A percentile compares a stretch with the other conserved stretches of the same genome.
Conservation (phyloP, 2,113 vertebrate genomes). For the Machaerirhynchus nigripectus region DNA sequence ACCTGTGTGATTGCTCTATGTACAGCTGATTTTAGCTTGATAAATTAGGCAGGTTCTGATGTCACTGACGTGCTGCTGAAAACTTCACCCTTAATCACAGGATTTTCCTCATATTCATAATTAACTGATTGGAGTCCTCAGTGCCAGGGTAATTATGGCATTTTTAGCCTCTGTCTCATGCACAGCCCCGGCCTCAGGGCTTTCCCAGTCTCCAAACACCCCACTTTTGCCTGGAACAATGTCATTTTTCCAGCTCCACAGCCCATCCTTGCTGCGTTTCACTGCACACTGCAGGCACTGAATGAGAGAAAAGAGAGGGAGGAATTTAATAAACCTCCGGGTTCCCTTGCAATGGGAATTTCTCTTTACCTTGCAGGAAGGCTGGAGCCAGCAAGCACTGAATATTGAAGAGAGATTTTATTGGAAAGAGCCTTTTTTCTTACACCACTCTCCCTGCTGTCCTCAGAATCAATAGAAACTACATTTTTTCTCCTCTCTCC, state of each 20-base stretch:
- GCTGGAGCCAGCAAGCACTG: not conserved
- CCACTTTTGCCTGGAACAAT: not conserved
- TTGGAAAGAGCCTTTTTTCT: not conserved
- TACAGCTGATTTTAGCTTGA: no score
- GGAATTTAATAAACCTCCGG: not conserved
- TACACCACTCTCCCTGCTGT: not conserved
- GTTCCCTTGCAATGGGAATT: not conserved
- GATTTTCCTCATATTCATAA: no score
- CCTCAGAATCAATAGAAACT: not conserved
- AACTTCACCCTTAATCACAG: no score
- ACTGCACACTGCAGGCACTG: not conserved
- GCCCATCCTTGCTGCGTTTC: not conserved
- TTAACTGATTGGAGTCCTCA: no score
- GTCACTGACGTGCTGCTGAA: no score
- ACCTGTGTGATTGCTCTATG: no score
- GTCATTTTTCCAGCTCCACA: not conserved
- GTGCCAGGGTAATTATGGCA: no score
- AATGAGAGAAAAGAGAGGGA: not conserved
- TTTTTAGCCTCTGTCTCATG: no score
- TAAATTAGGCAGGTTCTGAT: no score
- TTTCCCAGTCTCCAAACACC: not conserved
- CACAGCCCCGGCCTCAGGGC: not conserved
- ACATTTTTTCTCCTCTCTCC: not conserved
- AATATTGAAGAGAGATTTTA: not conserved
- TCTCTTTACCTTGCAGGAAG: not conserved